Percentiles rank a stretch among this genome's conserved stretches.
Conservation (phyloP, 2,797 vertebrate genomes). For the Dicrostonyx torquatus region DNA sequence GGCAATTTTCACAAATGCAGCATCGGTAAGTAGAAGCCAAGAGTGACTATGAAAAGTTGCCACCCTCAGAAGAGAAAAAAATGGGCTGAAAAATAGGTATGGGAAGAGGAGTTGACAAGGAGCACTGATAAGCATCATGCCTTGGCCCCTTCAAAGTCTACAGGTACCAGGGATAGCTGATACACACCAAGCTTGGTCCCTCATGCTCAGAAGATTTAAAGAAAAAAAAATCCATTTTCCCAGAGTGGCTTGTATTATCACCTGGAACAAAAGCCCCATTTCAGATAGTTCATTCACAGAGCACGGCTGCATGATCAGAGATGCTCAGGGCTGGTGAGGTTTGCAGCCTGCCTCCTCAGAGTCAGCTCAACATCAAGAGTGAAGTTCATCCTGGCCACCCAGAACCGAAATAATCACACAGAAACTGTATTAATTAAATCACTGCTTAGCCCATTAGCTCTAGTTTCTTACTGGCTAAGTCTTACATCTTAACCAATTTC, state of each 20-base stretch:
- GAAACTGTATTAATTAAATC: too few species aligned
- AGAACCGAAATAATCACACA: background rate
- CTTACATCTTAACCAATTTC: too few species aligned
- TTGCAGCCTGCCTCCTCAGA: background rate
- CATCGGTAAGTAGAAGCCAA: background rate
- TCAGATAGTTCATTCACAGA: background rate
- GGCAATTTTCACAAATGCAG: background rate
- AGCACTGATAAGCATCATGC: background rate
- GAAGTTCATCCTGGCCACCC: too few species aligned
- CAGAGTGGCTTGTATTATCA: constrained; percentile 17
- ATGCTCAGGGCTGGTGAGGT: background rate
- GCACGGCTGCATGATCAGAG: background rate
- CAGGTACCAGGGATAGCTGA: background rate
- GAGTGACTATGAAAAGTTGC: background rate
- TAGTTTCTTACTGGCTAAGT: too few species aligned
- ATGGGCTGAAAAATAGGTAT: background rate
- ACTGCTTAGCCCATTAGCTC: too few species aligned
- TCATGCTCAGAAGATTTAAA: background rate
- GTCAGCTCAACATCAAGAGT: accelerated
- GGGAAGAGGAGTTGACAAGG: too few species aligned
- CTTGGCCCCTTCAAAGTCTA: background rate
- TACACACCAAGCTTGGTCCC: background rate
- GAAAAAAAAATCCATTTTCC: constrained; percentile 36
- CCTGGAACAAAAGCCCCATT: constrained; percentile 24
- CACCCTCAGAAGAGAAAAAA: background rate